phyloP scores from a whole-genome alignment of 2,888 invertebrate genomes.

The Apoderus coryli region DNA sequence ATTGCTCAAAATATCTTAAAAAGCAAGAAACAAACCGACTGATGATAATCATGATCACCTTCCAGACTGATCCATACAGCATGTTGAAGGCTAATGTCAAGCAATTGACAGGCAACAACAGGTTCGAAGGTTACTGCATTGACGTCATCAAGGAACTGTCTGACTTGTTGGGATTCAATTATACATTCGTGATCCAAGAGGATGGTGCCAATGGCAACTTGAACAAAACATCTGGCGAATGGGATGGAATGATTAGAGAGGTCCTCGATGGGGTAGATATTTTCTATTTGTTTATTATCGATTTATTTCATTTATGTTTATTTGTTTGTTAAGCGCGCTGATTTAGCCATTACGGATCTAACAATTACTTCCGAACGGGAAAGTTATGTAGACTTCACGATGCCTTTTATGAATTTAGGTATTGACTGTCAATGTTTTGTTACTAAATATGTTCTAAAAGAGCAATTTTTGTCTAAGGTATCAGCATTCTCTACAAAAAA shows the following conservation, averaged over 20 bases:
- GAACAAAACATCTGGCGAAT: conserved; percentile 42
- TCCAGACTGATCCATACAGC: conserved; percentile 69
- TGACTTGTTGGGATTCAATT: conserved; percentile 65
- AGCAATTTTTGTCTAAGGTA: conserved; percentile 42
- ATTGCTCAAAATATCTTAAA: no score
- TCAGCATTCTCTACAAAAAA: conserved; percentile 78
- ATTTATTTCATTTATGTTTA: no score
- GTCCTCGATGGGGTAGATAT: conserved; percentile 50
- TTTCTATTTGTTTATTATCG: no score
- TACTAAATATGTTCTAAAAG: neutral
- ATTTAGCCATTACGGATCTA: conserved; percentile 85
- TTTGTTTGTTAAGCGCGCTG: no score
- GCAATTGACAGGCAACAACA: conserved; percentile 58
- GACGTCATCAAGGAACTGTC: conserved; percentile 74
- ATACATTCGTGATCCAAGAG: conserved; percentile 61
- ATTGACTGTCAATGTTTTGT: conserved; percentile 15
- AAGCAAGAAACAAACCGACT: no score
- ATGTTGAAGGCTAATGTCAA: conserved; percentile 62
- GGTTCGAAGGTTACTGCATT: conserved; percentile 78
- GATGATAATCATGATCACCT: conserved; percentile 8
- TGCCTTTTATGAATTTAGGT: conserved; percentile 88
- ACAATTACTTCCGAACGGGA: conserved; percentile 80
- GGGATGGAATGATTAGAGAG: conserved; percentile 65
- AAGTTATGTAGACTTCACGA: conserved; percentile 83
- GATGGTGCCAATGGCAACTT: conserved; percentile 62